These are phyloP conservation scores for Pogoniulus pusillus DNA, from an alignment of 2,797 vertebrate species.

Conservation along the genomic window DNA sequence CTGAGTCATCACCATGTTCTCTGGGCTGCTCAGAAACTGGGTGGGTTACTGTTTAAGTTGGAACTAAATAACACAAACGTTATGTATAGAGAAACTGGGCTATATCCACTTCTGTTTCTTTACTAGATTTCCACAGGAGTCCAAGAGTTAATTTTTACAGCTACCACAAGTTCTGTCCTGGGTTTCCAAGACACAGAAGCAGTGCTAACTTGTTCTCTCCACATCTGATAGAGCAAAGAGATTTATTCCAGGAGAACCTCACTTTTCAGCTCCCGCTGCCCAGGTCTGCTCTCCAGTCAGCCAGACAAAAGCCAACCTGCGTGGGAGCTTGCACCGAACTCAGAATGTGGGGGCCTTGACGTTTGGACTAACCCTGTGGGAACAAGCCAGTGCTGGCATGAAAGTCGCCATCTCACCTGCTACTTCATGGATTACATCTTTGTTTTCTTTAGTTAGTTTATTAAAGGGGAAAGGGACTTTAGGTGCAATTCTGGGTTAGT, in stretches of 20 bases:
- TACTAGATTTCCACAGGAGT: not conserved
- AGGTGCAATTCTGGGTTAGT: not conserved
- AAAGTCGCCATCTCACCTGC: not conserved
- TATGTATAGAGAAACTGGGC: not conserved
- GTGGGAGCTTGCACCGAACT: not conserved
- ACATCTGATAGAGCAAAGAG: not conserved
- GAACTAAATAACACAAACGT: not conserved
- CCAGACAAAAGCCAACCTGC: not conserved
- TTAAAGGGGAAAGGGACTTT: not conserved
- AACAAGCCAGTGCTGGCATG: not conserved
- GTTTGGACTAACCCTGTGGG: not conserved
- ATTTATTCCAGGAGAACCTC: not conserved
- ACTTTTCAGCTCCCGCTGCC: not conserved
- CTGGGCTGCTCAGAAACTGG: not conserved
- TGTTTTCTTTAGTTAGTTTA: constrained; percentile 1
- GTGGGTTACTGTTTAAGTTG: constrained; percentile 4
- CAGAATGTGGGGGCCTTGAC: not conserved
- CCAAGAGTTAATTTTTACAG: not conserved
- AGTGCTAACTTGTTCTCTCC: accelerated
- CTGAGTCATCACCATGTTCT: not conserved
- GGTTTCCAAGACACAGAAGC: not conserved
- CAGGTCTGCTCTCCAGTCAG: not conserved
- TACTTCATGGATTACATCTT: not conserved
- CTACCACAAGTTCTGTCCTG: not conserved
- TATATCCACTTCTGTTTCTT: not conserved